Percentiles rank a stretch among this genome's conserved stretches.
These are phyloP conservation scores for Morone chrysops DNA, from an alignment of 2,113 vertebrate species.

Conservation along the genomic window DNA sequence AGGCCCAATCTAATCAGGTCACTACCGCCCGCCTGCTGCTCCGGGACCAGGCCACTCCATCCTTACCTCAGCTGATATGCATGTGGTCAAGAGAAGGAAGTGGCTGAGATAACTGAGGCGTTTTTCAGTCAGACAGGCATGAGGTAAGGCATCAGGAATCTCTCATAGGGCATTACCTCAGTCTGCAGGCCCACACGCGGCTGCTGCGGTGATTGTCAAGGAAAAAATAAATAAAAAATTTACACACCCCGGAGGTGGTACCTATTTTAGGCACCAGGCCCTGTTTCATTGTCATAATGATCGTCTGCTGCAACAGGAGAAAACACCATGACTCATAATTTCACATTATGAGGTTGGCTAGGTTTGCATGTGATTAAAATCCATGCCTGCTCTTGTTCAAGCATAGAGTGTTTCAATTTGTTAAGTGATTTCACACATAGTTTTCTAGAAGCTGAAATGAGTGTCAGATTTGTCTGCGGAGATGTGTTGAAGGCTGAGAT, in stretches of 20 bases:
- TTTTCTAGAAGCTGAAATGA: constrained; percentile 16
- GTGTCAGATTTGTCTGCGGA: constrained; percentile 28
- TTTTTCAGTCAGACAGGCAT: constrained; percentile 72
- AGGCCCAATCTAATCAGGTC: constrained; percentile 77
- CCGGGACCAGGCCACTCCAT: constrained; percentile 55
- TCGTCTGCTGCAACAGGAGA: constrained; percentile 55
- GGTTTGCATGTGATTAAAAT: constrained; percentile 46
- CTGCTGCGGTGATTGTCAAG: constrained; percentile 33
- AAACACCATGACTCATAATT: constrained; percentile 65
- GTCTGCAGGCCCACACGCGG: constrained; percentile 49
- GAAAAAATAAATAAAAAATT: neutral
- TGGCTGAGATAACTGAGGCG: constrained; percentile 77
- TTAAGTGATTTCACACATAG: constrained; percentile 41
- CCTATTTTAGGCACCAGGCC: constrained; percentile 74
- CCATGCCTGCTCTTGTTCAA: constrained; percentile 65
- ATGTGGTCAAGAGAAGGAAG: constrained; percentile 82
- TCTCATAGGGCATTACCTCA: constrained; percentile 76
- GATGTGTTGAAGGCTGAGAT: neutral
- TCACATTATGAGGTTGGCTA: constrained; percentile 25
- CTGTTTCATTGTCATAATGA: constrained; percentile 30
- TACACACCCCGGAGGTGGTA: constrained; percentile 52
- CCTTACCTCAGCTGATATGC: constrained; percentile 80
- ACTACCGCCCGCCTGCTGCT: constrained; percentile 29
- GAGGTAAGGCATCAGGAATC: constrained; percentile 80
- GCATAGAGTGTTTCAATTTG: constrained; percentile 30